These are phyloP conservation scores for Microtus californicus DNA, from an alignment of 2,797 vertebrate species.

Conservation along the genomic window DNA sequence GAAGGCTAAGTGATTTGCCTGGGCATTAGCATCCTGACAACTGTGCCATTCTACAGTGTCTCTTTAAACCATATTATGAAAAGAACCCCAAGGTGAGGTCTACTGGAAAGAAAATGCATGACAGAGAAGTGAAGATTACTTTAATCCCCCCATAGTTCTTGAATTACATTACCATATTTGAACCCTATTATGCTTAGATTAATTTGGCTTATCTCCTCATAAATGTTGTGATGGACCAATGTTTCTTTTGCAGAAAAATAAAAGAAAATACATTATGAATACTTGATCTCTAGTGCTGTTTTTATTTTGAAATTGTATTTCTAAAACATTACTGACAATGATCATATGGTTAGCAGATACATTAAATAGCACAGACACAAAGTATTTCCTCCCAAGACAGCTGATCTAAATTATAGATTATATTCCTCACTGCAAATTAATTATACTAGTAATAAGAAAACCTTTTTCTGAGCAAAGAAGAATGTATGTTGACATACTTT, in stretches of 20 bases:
- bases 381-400: conserved; percentile 62
- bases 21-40: background rate
- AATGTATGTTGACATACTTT: conserved; percentile 50
- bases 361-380: conserved; percentile 1
- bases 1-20: background rate
- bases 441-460: conserved; percentile 49
- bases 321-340: conserved; percentile 53
- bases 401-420: conserved; percentile 66
- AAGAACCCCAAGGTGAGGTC: conserved; percentile 24
- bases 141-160: background rate
- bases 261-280: conserved; percentile 56
- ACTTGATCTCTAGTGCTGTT: conserved; percentile 3
- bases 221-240: conserved; percentile 16
- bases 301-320: conserved; percentile 62
- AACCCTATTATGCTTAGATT: conserved; percentile 49
- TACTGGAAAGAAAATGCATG: conserved; percentile 25
- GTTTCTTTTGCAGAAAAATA: conserved; percentile 30
- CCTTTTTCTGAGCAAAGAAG: conserved; percentile 14
- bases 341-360: conserved; percentile 56
- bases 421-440: conserved; percentile 33
- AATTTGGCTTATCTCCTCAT: conserved; percentile 11
- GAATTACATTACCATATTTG: conserved; percentile 21
- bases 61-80: conserved; percentile 24
- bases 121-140: background rate
- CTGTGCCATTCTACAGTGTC: background rate